A percentile compares a stretch with the other conserved stretches of the same genome.
phyloP scores from a whole-genome alignment of 2,888 invertebrate genomes.

The Eupithecia pulchellata region DNA sequence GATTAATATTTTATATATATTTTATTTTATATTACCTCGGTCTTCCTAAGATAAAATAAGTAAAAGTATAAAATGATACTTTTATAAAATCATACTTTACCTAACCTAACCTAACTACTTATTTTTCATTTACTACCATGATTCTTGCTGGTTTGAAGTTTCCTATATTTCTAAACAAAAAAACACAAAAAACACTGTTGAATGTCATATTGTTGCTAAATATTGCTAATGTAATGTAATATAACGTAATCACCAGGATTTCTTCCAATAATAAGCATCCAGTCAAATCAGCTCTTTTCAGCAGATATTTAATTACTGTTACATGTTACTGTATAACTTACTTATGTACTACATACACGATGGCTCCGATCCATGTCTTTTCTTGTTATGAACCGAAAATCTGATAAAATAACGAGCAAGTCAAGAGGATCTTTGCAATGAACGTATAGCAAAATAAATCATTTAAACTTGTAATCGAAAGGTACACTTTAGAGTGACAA shows the following conservation, averaged over 20 bases:
- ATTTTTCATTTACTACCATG: no score
- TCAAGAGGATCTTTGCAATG: not conserved
- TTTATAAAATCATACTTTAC: no score
- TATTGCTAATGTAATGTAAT: not conserved
- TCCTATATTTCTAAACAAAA: no score
- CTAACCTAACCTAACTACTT: no score
- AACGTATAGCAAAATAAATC: not conserved
- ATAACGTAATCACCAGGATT: not conserved
- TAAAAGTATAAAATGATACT: no score
- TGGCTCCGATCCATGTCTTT: not conserved
- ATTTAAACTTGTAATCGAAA: not conserved
- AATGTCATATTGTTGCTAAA: no score
- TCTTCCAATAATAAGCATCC: not conserved
- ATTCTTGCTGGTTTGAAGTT: no score
- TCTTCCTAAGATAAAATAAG: no score
- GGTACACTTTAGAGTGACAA: no score
- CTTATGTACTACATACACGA: not conserved
- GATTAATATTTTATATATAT: no score
- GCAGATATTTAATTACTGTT: slow-evolving; percentile 2
- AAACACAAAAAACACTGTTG: no score
- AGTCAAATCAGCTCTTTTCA: not conserved
- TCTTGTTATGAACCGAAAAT: not conserved
- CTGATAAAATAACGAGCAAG: not conserved
- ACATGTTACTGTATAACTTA: slow-evolving; percentile 5
- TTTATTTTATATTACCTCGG: no score